phyloP scores from a whole-genome alignment of 1,140 invertebrate species.

The Leucophenga varia region DNA sequence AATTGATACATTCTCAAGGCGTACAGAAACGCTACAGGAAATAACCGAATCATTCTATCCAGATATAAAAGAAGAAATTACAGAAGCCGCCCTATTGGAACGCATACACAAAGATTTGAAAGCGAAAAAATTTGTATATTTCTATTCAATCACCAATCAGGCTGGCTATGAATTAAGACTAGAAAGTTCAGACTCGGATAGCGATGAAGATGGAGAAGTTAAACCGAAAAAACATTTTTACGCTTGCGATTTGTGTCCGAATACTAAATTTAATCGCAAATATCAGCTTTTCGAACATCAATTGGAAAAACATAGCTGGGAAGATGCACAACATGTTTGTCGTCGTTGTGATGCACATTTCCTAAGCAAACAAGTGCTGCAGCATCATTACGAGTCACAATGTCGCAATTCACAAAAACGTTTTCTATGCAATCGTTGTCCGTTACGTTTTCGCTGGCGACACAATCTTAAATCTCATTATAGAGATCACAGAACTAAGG shows the following conservation, averaged over 20 bases:
- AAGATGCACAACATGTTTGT: slow-evolving; percentile 15
- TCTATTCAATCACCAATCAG: too few relatives aligned
- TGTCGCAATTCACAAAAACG: slow-evolving; percentile 18
- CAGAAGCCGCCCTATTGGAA: too few relatives aligned
- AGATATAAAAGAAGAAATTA: too few relatives aligned
- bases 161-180: too few relatives aligned
- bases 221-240: slow-evolving; percentile 1
- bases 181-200: too few relatives aligned
- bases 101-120: neutral
- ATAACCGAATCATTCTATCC: too few relatives aligned
- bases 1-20: too few relatives aligned
- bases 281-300: slow-evolving; percentile 21
- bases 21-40: too few relatives aligned
- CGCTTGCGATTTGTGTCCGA: slow-evolving; percentile 52
- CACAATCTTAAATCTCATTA: slow-evolving; percentile 16
- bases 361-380: slow-evolving; percentile 6
- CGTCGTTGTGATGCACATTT: slow-evolving; percentile 10
- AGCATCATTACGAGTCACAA: slow-evolving; percentile 14
- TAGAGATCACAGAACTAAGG: too few relatives aligned
- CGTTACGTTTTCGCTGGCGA: slow-evolving; percentile 19
- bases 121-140: too few relatives aligned
- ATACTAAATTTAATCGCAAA: slow-evolving; percentile 42
- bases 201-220: slow-evolving; percentile 4
- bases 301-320: slow-evolving; percentile 8
- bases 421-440: slow-evolving; percentile 14